A percentile compares a stretch with the other conserved stretches of the same genome.
Evolutionary conservation across 1,140 invertebrate species (phyloP).

Genomic region (Lanistes nyassanus): DNA sequence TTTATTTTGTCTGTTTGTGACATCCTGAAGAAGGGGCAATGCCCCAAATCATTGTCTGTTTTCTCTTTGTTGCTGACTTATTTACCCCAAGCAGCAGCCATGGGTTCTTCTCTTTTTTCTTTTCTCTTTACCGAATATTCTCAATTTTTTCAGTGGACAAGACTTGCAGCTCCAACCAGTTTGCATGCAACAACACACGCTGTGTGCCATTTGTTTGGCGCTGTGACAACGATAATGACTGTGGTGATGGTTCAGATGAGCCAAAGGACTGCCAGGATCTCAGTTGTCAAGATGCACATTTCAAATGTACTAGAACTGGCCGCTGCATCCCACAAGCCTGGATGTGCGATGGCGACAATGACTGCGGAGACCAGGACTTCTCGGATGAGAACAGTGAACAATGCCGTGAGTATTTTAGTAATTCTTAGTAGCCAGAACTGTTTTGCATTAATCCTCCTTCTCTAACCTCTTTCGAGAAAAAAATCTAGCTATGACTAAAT

Average conservation of each 20-base stretch:
- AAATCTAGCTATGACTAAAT: no score
- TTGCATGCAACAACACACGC: constrained; percentile 89
- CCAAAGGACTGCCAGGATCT: constrained; percentile 66
- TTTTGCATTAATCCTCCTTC: no score
- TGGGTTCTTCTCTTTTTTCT: neutral
- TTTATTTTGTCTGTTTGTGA: no score
- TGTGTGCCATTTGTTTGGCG: constrained; percentile 93
- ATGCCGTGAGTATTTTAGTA: constrained; percentile 43
- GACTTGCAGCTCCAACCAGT: constrained; percentile 75
- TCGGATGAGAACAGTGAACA: constrained; percentile 48
- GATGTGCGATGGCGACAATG: constrained; percentile 71
- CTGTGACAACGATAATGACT: constrained; percentile 94
- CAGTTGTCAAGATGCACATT: constrained; percentile 63
- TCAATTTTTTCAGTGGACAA: constrained; percentile 3
- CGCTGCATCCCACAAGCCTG: constrained; percentile 76
- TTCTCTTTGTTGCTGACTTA: no score
- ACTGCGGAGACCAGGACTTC: constrained; percentile 53
- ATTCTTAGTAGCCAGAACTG: no score
- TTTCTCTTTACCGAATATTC: neutral
- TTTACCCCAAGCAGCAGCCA: no score
- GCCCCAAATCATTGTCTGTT: no score
- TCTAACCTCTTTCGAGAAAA: no score
- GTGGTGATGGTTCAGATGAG: constrained; percentile 82
- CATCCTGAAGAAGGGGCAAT: no score
- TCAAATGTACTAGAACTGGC: constrained; percentile 45